Conservation (phyloP, 2,113 vertebrate genomes). For the Gasterosteus nipponicus region DNA sequence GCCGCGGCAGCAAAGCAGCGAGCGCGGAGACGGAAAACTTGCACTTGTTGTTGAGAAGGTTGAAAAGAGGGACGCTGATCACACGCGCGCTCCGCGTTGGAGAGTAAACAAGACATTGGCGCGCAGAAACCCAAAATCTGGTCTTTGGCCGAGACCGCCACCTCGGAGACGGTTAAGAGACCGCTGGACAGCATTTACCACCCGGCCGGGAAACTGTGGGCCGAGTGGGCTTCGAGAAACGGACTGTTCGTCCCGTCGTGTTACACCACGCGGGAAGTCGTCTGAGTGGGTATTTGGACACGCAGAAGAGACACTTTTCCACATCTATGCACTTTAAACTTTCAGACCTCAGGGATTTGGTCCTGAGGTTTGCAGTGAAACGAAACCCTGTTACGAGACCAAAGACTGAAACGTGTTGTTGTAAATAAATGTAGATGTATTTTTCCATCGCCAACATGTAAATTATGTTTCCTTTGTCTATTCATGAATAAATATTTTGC, state of each 20-base stretch:
- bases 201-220: slow-evolving; percentile 75
- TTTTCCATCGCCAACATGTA: slow-evolving; percentile 78
- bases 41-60: not conserved
- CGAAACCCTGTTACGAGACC: slow-evolving; percentile 58
- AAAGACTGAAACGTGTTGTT: slow-evolving; percentile 70
- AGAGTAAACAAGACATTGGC: slow-evolving; percentile 64
- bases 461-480: slow-evolving; percentile 79
- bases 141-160: slow-evolving; percentile 86
- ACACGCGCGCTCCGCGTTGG: slow-evolving; percentile 42
- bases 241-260: slow-evolving; percentile 68
- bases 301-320: slow-evolving; percentile 29
- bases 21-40: not conserved
- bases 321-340: slow-evolving; percentile 75
- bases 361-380: slow-evolving; percentile 63
- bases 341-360: slow-evolving; percentile 57
- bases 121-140: slow-evolving; percentile 85
- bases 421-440: slow-evolving; percentile 81
- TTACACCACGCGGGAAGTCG: slow-evolving; percentile 62
- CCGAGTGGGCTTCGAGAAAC: slow-evolving; percentile 76
- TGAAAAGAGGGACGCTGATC: slow-evolving; percentile 31
- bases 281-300: slow-evolving; percentile 48
- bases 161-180: slow-evolving; percentile 75
- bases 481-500: slow-evolving; percentile 75
- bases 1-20: slow-evolving; percentile 17
- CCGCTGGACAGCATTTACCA: slow-evolving; percentile 45